phyloP scores from a whole-genome alignment of 2,113 vertebrate species.

The Callospermophilus lateralis region DNA sequence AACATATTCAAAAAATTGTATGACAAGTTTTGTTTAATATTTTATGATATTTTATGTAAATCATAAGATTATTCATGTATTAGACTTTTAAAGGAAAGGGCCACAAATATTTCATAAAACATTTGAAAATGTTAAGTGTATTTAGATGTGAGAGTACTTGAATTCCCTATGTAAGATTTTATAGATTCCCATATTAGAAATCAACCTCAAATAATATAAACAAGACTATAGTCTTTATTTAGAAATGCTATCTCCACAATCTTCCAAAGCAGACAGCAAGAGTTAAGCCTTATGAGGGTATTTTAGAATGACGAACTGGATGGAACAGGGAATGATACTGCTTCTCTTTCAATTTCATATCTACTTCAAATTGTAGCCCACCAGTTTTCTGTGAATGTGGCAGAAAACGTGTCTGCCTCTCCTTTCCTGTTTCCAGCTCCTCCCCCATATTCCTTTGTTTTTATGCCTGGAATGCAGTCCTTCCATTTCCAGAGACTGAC shows the following conservation, averaged over 20 bases:
- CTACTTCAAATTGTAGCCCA: background rate
- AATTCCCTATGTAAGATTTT: background rate
- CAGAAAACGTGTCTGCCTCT: background rate
- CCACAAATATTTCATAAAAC: background rate
- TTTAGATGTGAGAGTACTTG: background rate
- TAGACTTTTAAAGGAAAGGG: background rate
- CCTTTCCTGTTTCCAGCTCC: rapidly evolving
- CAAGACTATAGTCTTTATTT: background rate
- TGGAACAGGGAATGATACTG: background rate
- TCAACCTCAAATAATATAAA: background rate
- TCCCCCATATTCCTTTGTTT: background rate
- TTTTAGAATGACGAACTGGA: background rate
- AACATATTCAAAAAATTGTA: background rate
- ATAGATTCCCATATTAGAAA: background rate
- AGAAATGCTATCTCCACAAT: background rate
- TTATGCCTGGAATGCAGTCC: background rate
- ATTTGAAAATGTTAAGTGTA: background rate
- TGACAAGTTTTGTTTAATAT: background rate
- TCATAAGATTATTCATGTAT: background rate
- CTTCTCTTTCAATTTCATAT: background rate
- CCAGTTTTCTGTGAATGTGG: background rate
- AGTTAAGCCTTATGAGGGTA: background rate
- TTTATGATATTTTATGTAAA: background rate
- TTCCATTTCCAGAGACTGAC: background rate
- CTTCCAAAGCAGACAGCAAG: background rate